A percentile compares a stretch with the other conserved stretches of the same genome.
Conservation (phyloP, 2,888 invertebrate genomes). For the Ormyrus nitidulus region DNA sequence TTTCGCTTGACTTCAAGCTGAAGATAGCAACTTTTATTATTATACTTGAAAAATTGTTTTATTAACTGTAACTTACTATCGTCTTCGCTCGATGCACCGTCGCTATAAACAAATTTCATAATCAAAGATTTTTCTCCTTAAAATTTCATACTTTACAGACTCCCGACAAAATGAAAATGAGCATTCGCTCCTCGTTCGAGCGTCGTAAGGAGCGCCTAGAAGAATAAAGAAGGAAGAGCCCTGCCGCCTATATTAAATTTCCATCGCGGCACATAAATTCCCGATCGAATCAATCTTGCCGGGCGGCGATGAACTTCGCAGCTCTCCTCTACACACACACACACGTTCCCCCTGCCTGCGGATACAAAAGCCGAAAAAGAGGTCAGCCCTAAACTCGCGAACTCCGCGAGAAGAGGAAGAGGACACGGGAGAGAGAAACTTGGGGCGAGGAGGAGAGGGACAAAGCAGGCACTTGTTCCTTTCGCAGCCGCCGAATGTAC, state of each 20-base stretch:
- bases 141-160: too few species aligned
- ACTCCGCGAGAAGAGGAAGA: constrained; percentile 21
- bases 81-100: too few species aligned
- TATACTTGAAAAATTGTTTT: too few species aligned
- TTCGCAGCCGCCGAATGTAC: background rate
- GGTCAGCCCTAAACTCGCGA: constrained; percentile 35
- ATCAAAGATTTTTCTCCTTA: too few species aligned
- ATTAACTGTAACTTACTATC: too few species aligned
- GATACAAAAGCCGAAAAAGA: constrained; percentile 46
- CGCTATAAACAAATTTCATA: too few species aligned
- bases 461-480: constrained; percentile 23
- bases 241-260: constrained; percentile 29
- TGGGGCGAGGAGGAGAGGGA: constrained; percentile 6
- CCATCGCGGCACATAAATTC: constrained; percentile 19
- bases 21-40: too few species aligned
- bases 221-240: background rate
- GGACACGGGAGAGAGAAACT: background rate
- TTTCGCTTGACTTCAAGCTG: too few species aligned
- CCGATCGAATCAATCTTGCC: constrained; percentile 40
- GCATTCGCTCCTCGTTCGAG: too few species aligned
- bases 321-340: background rate
- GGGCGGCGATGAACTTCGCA: constrained; percentile 27
- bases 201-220: background rate
- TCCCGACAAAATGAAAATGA: too few species aligned
- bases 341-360: constrained; percentile 2